Percentiles rank a stretch among this genome's conserved stretches.
Evolutionary conservation across 92 coral and sea anemone genomes (phyloP).

Genomic region (Zoanthus solanderi): DNA sequence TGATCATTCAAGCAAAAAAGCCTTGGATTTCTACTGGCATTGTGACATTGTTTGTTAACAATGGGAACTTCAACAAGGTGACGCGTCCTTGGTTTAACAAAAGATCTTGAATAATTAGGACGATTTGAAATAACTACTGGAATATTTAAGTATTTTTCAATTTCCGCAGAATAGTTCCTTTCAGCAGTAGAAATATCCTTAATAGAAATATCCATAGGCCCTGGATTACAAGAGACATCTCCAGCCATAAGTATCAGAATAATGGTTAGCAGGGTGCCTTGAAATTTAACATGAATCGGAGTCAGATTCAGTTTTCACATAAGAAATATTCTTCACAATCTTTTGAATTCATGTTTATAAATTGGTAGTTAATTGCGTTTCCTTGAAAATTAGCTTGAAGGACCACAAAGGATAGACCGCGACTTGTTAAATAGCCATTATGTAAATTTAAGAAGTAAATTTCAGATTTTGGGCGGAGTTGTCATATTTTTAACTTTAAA

Average conservation of each 20-base stretch:
- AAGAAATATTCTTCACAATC: too few species aligned
- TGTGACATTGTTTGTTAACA: constrained; percentile 16
- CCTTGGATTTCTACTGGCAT: constrained; percentile 6
- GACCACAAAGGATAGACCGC: too few species aligned
- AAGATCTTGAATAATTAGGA: constrained; percentile 17
- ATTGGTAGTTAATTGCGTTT: too few species aligned
- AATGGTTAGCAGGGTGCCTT: too few species aligned
- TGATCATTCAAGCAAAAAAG: constrained; percentile 44
- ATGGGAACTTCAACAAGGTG: constrained; percentile 1
- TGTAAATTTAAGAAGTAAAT: too few species aligned
- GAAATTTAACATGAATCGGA: too few species aligned
- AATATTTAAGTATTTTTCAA: background rate
- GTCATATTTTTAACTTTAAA: too few species aligned
- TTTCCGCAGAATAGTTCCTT: background rate
- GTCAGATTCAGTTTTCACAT: too few species aligned
- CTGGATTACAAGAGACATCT: background rate
- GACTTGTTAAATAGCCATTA: too few species aligned
- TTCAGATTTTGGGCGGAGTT: too few species aligned
- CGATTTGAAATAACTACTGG: constrained; percentile 21
- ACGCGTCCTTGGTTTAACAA: constrained; percentile 3
- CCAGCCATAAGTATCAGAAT: background rate
- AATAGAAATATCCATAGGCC: background rate
- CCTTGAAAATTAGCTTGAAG: too few species aligned
- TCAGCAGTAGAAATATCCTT: background rate
- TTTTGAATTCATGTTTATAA: too few species aligned